Evolutionary conservation across 2,113 vertebrate genomes (phyloP), one percentile per base, ranked within the genome.

Genomic region (Petaurus breviceps): DNA sequence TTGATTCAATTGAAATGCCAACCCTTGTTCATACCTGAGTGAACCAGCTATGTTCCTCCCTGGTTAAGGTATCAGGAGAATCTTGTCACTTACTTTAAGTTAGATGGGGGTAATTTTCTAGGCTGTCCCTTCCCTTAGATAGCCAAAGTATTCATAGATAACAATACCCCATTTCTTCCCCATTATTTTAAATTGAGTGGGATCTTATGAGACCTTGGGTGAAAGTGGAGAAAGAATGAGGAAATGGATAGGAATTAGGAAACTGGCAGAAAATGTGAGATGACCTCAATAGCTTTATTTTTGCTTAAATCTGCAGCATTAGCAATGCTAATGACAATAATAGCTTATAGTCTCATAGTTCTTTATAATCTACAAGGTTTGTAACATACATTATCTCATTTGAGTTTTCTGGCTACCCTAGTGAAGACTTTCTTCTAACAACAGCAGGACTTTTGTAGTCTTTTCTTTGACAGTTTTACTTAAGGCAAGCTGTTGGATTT

Each of bases 391-490:
- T 77, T 19, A 43, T 84, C n/a, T 84, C 68, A 84, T 43, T 43
- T 43, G 68, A 23, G 37, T 43, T 43, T 43, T 22, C 68, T 43
- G n/a, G 22, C 68, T 43, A 84, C 51, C 53, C 49, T 93, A 89
- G 91, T 91, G 46, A 92, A 94, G 90, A 54, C 8, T 47, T 95
- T 97, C 68, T 92, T 92, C 43, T 52, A 43, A 92, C 90, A 94
- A 91, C 54, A 46, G 9, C 22, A 68, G 24, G 84, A 61, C 46
- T 57, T 55, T 4, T 61, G 68, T 46, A n/a, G n/a, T 84, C 16
- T 19, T 84, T 84, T 84, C 19, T 84, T 84, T 43, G 19, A 84
- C 19, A 43, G 84, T 28, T 93, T 95, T 53, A 26, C 43, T 68
- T 51, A 52, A 51, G 43, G 47, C 47, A 84, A 26, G 61, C 2